Base-by-base conservation (phyloP, 2,797 vertebrate genomes). In the Eupleurogrammus muticus region DNA sequence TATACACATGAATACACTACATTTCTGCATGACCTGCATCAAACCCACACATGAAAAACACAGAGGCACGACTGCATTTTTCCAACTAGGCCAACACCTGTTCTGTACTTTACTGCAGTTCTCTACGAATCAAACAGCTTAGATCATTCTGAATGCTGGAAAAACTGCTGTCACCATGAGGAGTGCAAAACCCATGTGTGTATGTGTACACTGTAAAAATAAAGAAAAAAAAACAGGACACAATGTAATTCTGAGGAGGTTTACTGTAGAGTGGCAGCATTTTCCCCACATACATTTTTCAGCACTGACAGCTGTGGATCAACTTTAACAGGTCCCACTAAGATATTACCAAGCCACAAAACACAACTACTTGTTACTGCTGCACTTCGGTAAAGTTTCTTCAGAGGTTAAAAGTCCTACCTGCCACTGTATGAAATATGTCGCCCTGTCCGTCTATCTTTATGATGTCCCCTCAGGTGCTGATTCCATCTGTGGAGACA, bases 401-500 rank as follows among this genome's bases (percentile, higher is more conserved):
- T 9, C 53, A 9, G 36, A 64, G 57, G 42, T 70, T 64, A 61
- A 70, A 70, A 46, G 60, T 76, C 80, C n/a, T 85, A 92, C 91
- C 89, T 91, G 86, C 75, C 68, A 70, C 70, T 34, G 64, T 48
- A 21, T 53, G 69, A 79, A 84, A 65, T 66, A 57, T 28, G 67
- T 14, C 24, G 80, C 84, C 70, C 66, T 55, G 80, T 73, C 66
- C 66, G 77, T 73, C 61, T 70, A 70, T 71, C 75, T 89, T 85
- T 87, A 92, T 2, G 68, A 83, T 68, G 80, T 75, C 55, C 66
- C 67, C 80, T 66, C 61, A 75, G 51, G 80, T 68, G 72, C 64
- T 23, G 81, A 76, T 73, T 92, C 91, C 93, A 94, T 94, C 94
- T 94, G 92, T 38, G 28, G 76, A 76, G 56, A 81, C 70, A 80